phyloP scores from a whole-genome alignment of 2,113 vertebrate species.

The Oreochromis aureus region DNA sequence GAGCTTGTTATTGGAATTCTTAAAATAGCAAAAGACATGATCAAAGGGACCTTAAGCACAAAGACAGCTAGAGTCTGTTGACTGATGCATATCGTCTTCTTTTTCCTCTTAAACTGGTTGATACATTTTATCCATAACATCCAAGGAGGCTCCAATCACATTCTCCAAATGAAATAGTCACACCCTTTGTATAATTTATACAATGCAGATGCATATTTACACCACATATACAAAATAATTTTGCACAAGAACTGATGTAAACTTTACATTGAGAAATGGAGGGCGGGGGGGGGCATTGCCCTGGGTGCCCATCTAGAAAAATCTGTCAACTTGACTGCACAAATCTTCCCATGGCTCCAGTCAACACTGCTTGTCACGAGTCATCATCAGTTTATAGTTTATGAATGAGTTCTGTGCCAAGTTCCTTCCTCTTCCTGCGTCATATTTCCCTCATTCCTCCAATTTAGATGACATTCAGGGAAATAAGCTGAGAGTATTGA shows the following conservation, averaged over 20 bases:
- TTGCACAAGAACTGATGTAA: constrained; percentile 30
- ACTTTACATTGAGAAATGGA: constrained; percentile 19
- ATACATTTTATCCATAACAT: background rate
- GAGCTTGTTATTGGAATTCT: background rate
- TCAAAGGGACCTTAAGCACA: background rate
- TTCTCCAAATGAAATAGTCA: constrained; percentile 34
- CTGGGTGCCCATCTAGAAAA: background rate
- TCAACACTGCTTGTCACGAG: background rate
- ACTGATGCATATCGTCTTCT: background rate
- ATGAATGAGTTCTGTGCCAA: background rate
- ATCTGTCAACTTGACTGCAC: constrained; percentile 9
- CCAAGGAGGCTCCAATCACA: constrained; percentile 15
- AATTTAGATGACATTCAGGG: constrained; percentile 76
- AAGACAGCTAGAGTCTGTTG: constrained; percentile 12
- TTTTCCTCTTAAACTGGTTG: background rate
- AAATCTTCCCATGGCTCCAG: constrained; percentile 2
- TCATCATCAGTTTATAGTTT: background rate
- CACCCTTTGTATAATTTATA: constrained; percentile 23
- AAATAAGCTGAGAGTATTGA: constrained; percentile 76
- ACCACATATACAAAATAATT: constrained; percentile 46
- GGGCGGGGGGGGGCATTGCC: background rate
- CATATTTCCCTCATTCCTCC: constrained; percentile 39
- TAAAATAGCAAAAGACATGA: background rate
- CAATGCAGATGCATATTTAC: constrained; percentile 59
- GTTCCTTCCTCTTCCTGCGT: background rate